Conservation (phyloP, 2,888 invertebrate genomes). For the Cantharis rufa region DNA sequence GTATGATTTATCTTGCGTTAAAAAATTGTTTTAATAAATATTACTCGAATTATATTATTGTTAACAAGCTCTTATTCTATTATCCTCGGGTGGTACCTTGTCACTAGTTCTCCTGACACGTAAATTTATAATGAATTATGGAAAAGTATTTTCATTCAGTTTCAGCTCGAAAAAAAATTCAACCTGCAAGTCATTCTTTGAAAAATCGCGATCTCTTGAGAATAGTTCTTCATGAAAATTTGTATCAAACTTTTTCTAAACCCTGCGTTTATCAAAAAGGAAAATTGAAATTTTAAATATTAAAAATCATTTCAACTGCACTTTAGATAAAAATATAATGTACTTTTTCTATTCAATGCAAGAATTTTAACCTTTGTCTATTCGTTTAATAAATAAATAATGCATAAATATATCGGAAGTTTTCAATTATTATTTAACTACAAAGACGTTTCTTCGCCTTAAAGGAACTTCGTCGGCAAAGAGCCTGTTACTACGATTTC, state of each 20-base stretch:
- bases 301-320: background rate
- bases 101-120: background rate
- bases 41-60: background rate
- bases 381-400: too few relatives aligned
- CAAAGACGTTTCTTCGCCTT: too few relatives aligned
- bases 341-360: background rate
- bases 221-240: background rate
- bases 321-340: background rate
- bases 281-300: background rate
- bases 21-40: background rate
- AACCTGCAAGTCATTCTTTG: background rate
- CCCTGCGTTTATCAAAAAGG: background rate
- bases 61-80: background rate
- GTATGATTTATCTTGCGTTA: background rate
- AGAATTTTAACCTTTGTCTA: background rate
- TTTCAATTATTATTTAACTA: background rate
- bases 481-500: too few relatives aligned
- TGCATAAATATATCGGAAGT: too few relatives aligned
- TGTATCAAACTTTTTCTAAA: background rate
- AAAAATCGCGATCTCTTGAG: background rate
- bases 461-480: too few relatives aligned
- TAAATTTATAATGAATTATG: background rate
- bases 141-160: background rate
- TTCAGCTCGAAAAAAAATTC: background rate
- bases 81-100: background rate